Conservation (phyloP, 2,113 vertebrate species). For the Shinisaurus crocodilurus region DNA sequence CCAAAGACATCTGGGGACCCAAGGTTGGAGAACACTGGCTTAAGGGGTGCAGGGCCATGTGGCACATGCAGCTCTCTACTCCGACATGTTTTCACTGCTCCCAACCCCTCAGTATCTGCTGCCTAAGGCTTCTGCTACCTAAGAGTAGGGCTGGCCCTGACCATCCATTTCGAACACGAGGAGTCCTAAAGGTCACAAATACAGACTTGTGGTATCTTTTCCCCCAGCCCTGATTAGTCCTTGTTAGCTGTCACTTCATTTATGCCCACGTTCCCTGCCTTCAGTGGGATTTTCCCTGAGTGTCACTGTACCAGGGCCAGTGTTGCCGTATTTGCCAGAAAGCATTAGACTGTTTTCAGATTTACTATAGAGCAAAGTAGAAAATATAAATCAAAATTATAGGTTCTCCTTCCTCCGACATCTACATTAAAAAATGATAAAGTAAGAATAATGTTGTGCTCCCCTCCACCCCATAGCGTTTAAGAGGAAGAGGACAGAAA, state of each 20-base stretch:
- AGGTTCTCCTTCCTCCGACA: neutral
- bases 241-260: neutral
- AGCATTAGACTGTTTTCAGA: neutral
- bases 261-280: neutral
- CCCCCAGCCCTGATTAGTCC: neutral
- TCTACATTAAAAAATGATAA: conserved; percentile 9
- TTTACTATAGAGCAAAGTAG: neutral
- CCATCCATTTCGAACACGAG: neutral
- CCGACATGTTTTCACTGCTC: neutral
- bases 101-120: neutral
- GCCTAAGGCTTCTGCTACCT: neutral
- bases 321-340: neutral
- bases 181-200: neutral
- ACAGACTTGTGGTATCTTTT: neutral
- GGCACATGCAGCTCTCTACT: neutral
- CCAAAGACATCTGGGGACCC: no score
- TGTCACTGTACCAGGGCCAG: neutral
- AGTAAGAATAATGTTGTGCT: conserved; percentile 2
- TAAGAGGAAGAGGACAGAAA: conserved; percentile 35
- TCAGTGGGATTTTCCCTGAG: neutral
- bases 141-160: neutral
- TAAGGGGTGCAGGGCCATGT: neutral
- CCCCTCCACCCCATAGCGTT: conserved; percentile 30
- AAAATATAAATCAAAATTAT: neutral
- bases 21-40: no score